These are phyloP conservation scores for Rhingia rostrata DNA, from an alignment of 2,888 invertebrate genomes.

Conservation along the genomic window DNA sequence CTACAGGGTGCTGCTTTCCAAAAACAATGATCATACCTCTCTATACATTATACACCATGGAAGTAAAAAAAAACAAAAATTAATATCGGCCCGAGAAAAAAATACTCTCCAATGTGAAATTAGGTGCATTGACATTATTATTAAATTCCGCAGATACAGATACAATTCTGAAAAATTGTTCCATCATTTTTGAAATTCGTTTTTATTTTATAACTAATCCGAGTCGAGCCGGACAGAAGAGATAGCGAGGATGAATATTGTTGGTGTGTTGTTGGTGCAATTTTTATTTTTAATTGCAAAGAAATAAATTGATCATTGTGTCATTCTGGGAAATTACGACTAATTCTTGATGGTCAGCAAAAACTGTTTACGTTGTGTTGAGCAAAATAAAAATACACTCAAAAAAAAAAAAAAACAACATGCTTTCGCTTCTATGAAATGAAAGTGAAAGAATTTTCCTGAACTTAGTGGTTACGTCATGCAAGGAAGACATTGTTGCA, in stretches of 20 bases:
- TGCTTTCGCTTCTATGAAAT: no score
- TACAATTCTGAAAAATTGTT: background rate
- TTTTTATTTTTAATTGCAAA: constrained; percentile 35
- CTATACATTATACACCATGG: background rate
- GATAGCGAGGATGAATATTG: background rate
- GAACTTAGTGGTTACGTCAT: constrained; percentile 29
- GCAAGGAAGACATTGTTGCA: constrained; percentile 5
- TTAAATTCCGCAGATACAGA: constrained; percentile 20
- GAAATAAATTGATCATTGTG: constrained; percentile 22
- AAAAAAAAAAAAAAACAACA: no score
- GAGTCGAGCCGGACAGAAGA: background rate
- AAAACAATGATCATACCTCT: no score
- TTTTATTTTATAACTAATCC: background rate
- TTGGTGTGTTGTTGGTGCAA: constrained; percentile 12
- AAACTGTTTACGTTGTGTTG: background rate
- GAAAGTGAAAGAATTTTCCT: constrained; percentile 47
- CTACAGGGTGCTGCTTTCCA: no score
- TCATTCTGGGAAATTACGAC: constrained; percentile 40
- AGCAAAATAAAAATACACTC: background rate
- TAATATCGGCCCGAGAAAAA: constrained; percentile 31
- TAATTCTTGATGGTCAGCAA: constrained; percentile 3
- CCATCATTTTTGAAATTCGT: constrained; percentile 9
- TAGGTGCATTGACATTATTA: constrained; percentile 53
- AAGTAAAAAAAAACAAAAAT: constrained; percentile 4
- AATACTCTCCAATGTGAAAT: constrained; percentile 50